Evolutionary conservation across 2,113 vertebrate species (phyloP).

Genomic region (Embiotoca jacksoni): DNA sequence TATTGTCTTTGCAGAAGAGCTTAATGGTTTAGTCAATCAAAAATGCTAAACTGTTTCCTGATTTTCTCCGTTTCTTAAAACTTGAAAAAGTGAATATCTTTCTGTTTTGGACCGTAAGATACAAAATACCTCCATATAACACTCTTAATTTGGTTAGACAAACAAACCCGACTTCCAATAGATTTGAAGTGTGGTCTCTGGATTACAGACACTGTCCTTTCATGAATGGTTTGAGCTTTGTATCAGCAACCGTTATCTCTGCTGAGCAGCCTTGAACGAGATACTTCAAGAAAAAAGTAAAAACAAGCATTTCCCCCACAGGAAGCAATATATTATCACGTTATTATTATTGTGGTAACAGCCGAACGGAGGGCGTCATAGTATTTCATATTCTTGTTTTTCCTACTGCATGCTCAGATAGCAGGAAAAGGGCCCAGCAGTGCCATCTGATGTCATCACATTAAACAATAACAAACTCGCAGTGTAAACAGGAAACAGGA

Average conservation of each 20-base stretch:
- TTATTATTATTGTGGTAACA: conserved; percentile 60
- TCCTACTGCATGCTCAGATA: conserved; percentile 42
- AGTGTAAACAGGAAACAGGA: conserved; percentile 82
- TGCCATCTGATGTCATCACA: conserved; percentile 74
- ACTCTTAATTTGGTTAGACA: not conserved
- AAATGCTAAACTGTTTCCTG: not conserved
- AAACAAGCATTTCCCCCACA: conserved; percentile 52
- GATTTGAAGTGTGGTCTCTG: not conserved
- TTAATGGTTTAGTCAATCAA: too few species aligned
- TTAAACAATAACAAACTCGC: conserved; percentile 70
- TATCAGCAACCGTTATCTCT: conserved; percentile 11
- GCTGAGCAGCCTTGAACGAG: conserved; percentile 44
- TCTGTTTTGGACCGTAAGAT: not conserved
- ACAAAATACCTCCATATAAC: not conserved
- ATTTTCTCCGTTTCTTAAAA: not conserved
- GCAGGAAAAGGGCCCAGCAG: conserved; percentile 28
- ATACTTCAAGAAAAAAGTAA: conserved; percentile 33
- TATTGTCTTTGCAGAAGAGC: not conserved
- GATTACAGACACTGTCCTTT: not conserved
- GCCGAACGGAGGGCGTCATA: conserved; percentile 39
- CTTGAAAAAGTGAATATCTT: too few species aligned
- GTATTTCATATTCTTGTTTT: conserved; percentile 66
- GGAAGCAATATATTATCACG: conserved; percentile 72
- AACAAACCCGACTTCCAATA: not conserved
- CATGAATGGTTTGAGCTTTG: not conserved